phyloP scores from a whole-genome alignment of 2,797 vertebrate genomes.

The Chrysolophus pictus region DNA sequence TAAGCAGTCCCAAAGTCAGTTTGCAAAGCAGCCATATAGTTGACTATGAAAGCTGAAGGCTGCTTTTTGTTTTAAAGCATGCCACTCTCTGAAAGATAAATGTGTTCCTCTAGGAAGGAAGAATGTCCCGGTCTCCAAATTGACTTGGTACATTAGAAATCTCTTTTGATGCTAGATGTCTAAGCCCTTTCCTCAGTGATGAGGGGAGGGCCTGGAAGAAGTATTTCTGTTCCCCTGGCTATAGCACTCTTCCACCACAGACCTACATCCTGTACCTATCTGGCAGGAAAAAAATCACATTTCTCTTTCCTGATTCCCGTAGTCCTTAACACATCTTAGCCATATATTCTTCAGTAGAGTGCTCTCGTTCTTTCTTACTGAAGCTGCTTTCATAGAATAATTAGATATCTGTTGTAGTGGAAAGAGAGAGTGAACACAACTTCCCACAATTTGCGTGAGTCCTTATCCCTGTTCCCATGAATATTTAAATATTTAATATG shows the following conservation, averaged over 20 bases:
- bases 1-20: background rate
- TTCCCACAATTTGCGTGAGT: background rate
- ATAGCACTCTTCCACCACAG: background rate
- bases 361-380: background rate
- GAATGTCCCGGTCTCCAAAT: background rate
- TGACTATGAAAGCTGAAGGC: background rate
- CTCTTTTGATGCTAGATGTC: background rate
- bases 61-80: background rate
- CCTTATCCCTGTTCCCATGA: conserved; percentile 5
- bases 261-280: background rate
- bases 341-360: background rate
- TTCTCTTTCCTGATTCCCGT: background rate
- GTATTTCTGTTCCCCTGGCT: background rate
- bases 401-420: background rate
- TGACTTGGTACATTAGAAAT: background rate
- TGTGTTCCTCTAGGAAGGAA: background rate
- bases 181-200: background rate
- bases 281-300: background rate
- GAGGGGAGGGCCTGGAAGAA: background rate
- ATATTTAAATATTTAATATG: conserved; percentile 32
- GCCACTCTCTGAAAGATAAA: background rate
- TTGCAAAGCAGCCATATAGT: background rate
- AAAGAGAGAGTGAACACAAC: background rate
- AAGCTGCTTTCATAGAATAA: conserved; percentile 8
- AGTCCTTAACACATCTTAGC: background rate